phyloP scores from a whole-genome alignment of 2,797 vertebrate genomes.

The Toxotes lorentzi region DNA sequence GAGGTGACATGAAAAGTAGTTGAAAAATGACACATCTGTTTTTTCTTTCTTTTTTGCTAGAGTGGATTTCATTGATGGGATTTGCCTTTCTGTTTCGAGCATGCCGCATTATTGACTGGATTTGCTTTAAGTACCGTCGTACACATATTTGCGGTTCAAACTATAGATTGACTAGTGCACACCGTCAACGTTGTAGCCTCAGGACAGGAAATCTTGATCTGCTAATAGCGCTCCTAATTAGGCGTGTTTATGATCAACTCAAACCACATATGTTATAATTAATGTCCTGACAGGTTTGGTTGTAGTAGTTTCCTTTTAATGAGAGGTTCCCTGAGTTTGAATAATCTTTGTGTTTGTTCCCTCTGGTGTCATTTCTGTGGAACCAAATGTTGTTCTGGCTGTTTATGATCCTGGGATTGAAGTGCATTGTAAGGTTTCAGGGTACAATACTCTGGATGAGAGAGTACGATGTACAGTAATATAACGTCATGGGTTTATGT shows the following conservation, averaged over 20 bases:
- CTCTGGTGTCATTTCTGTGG: neutral
- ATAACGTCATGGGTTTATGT: neutral
- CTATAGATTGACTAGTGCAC: slow-evolving; percentile 35
- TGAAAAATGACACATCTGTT: slow-evolving; percentile 11
- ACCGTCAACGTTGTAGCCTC: slow-evolving; percentile 39
- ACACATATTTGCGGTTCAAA: slow-evolving; percentile 38
- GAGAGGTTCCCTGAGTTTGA: slow-evolving; percentile 5
- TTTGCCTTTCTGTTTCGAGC: slow-evolving; percentile 22
- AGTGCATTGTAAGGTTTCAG: neutral
- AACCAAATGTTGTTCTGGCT: neutral
- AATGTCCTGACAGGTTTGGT: slow-evolving; percentile 38
- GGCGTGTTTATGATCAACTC: slow-evolving; percentile 50
- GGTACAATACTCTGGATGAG: neutral
- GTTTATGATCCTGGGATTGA: neutral
- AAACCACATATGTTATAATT: slow-evolving; percentile 39
- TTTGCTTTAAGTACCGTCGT: slow-evolving; percentile 24
- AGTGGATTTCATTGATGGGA: slow-evolving; percentile 17
- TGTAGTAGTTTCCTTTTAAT: slow-evolving; percentile 11
- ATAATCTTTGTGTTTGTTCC: neutral
- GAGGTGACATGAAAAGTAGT: slow-evolving; percentile 1
- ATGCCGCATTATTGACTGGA: slow-evolving; percentile 18
- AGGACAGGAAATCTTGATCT: slow-evolving; percentile 63
- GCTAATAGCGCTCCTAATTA: slow-evolving; percentile 59
- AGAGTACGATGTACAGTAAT: neutral
- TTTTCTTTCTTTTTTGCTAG: neutral